Evolutionary conservation across 2,113 vertebrate species (phyloP), one percentile per base, ranked within the genome.

Genomic region (Crotalus tigris): DNA sequence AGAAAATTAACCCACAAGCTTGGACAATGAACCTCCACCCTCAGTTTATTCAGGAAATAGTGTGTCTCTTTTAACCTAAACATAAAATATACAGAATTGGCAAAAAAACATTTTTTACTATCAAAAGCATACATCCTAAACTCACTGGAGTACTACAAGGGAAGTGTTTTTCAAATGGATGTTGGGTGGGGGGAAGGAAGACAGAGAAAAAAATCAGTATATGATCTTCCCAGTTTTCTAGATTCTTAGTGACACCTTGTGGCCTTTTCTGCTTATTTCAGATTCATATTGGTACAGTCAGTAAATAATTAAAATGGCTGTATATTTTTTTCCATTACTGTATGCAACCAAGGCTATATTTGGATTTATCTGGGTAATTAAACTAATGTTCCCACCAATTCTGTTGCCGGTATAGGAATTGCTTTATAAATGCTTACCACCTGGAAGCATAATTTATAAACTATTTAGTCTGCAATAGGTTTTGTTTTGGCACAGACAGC

Each of bases 201-300:
- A 19, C 15, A 39, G 69, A 75, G n/a, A 39, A 81, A 94, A 61
- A 87, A 53, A 86, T 55, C 57, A 93, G 64, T 46, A 95, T 92
- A 85, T 90, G 89, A 91, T 93, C 85, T 94, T 33, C 93, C 61
- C 93, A 69, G 4, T 92, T 93, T 96, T 92, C 94, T 96, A 93
- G 57, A 96, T 96, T 96, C 97, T 97, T 95, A 97, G 95, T 97
- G 98, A 98, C 97, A 98, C 96, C 97, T 95, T 94, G 94, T 96
- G 97, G 97, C 93, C 92, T 88, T 55, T 92, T 91, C 91, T 33
- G 44, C 93, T 88, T 96, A 96, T 96, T 92, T 96, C 96, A 95
- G 93, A 59, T 89, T 90, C 2, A 49, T 9, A 86, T 4, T 69
- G 49, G 51, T 89, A 53, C 46, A 92, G 3, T 92, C 91, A 69